phyloP scores from a whole-genome alignment of 2,113 vertebrate genomes.

The Anseranas semipalmata region DNA sequence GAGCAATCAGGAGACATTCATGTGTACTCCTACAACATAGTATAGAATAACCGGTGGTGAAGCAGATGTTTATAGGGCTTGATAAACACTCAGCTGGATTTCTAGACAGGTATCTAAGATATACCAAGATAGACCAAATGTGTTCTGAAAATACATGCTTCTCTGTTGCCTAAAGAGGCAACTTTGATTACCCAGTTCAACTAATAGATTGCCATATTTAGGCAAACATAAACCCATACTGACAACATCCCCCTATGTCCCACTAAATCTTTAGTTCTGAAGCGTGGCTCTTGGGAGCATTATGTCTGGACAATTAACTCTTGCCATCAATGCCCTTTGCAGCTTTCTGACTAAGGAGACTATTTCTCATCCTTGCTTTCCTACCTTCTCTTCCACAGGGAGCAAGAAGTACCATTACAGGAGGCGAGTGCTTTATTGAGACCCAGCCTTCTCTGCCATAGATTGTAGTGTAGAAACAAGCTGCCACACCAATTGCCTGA shows the following conservation, averaged over 20 bases:
- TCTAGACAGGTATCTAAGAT: background rate
- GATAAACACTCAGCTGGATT: background rate
- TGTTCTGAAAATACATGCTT: background rate
- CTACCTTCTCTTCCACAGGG: background rate
- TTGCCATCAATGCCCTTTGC: background rate
- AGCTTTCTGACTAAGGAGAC: background rate
- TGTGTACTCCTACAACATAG: background rate
- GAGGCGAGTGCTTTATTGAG: background rate
- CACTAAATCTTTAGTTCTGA: background rate
- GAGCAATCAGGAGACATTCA: background rate
- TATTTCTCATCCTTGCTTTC: background rate
- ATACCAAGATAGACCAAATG: background rate
- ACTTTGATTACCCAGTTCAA: background rate
- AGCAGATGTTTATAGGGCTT: background rate
- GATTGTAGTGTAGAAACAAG: background rate
- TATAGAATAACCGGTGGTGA: background rate
- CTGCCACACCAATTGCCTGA: background rate
- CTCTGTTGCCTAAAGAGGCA: background rate
- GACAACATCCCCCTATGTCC: background rate
- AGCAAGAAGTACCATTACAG: background rate
- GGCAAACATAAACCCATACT: background rate
- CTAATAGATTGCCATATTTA: background rate
- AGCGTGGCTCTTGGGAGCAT: background rate
- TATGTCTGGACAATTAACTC: background rate
- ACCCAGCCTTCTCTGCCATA: background rate